phyloP scores from a whole-genome alignment of 2,113 vertebrate species.

The Agapornis roseicollis region DNA sequence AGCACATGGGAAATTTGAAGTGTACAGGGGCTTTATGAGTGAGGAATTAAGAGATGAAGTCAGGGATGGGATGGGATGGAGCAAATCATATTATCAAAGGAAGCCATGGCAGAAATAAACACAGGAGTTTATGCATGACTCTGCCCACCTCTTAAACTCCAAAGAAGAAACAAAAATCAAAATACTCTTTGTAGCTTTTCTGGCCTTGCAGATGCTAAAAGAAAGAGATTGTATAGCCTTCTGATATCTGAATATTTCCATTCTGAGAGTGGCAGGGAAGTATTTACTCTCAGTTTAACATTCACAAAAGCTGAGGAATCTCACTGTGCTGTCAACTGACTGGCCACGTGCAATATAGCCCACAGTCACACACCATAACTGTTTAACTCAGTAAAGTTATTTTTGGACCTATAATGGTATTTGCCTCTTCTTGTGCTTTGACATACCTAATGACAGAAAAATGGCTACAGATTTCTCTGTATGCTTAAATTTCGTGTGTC shows the following conservation, averaged over 20 bases:
- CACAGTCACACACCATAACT: neutral
- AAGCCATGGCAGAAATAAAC: neutral
- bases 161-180: neutral
- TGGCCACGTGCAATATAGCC: neutral
- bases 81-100: neutral
- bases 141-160: neutral
- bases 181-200: neutral
- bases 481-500: neutral
- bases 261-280: neutral
- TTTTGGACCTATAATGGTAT: neutral
- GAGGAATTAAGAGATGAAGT: neutral
- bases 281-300: neutral
- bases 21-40: neutral
- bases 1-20: neutral
- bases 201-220: neutral
- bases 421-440: neutral
- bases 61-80: neutral
- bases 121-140: rapidly evolving
- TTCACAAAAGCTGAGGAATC: neutral
- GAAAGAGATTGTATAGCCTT: neutral
- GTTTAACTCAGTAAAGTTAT: neutral
- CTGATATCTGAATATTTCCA: neutral
- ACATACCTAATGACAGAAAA: neutral
- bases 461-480: neutral
- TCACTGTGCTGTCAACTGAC: neutral